Base-by-base conservation (phyloP, 2,113 vertebrate species). In the Apaloderma vittatum region DNA sequence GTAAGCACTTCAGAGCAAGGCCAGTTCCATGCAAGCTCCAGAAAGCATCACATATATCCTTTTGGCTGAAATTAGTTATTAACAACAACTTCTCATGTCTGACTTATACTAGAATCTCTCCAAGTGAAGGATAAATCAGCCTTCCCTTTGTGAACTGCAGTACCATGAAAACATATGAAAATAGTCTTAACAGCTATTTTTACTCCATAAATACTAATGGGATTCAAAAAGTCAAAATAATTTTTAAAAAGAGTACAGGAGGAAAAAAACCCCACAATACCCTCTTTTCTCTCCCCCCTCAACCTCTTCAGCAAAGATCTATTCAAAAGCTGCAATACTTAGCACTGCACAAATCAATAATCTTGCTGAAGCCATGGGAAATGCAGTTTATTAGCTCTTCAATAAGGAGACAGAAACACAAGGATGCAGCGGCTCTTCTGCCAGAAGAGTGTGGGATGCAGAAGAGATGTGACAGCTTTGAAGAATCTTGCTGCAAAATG, bases 101-200 rank as follows among this genome's bases (percentile, higher is more conserved):
- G 30, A 65, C 61, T 55, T 66, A 30, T 6, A 66, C 58, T 59
- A 77, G 46, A 19, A 77, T 86, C 70, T 95, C 61, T 72, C 75
- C 46, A 55, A 89, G 59, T 8, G 63, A 86, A 84, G 63, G n/a
- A 40, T 52, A 90, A 93, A 88, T 71, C 77, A 87, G 52, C 27
- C 65, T 71, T 87, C 65, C n/a, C 17, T 43, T 87, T 52, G 43
- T 78, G 61, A 85, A 82, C 52, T 40, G 59, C 48, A 62, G 32
- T 27, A 58, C n/a, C 66, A 54, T 29, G 49, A 72, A 71, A 84
- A 84, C 13, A 83, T 8, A 51, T 49, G 71, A 75, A 84, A 46
- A 21, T 23, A 68, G 67, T 32, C 45, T 71, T 71, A 62, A 74
- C 26, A 54, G 36, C 49, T 81, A 70, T 77, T 84, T 77, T 68